Percentiles rank a stretch among this genome's conserved stretches.
Evolutionary conservation across 2,888 invertebrate species (phyloP).

Genomic region (Amphimallon solstitiale): DNA sequence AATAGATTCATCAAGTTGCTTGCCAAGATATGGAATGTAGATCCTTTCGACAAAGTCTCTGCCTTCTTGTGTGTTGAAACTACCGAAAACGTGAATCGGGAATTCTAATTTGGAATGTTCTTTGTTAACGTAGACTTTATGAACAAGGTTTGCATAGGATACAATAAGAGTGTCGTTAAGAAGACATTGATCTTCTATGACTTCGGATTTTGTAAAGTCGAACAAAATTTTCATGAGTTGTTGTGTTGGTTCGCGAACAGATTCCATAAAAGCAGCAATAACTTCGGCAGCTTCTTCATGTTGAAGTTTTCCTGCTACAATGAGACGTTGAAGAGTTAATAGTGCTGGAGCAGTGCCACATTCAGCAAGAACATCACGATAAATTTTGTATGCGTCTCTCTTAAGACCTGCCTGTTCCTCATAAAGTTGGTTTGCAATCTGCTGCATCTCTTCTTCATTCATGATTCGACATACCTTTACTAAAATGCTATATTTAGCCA

Average conservation of each 20-base stretch:
- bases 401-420: slow-evolving; percentile 53
- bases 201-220: slow-evolving; percentile 63
- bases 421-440: slow-evolving; percentile 67
- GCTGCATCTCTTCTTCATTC: slow-evolving; percentile 69
- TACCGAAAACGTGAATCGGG: slow-evolving; percentile 74
- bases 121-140: slow-evolving; percentile 70
- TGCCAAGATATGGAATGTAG: slow-evolving; percentile 70
- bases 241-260: slow-evolving; percentile 71
- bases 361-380: slow-evolving; percentile 73
- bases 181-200: slow-evolving; percentile 65
- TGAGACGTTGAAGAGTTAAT: slow-evolving; percentile 70
- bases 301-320: slow-evolving; percentile 61
- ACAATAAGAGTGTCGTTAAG: slow-evolving; percentile 71
- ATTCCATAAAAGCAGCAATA: slow-evolving; percentile 66
- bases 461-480: slow-evolving; percentile 70
- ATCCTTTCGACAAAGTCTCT: slow-evolving; percentile 65
- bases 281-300: slow-evolving; percentile 71
- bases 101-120: slow-evolving; percentile 69
- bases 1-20: slow-evolving; percentile 68
- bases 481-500: slow-evolving; percentile 72
- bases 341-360: slow-evolving; percentile 78
- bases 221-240: slow-evolving; percentile 72
- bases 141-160: slow-evolving; percentile 69
- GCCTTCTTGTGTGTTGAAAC: slow-evolving; percentile 66
- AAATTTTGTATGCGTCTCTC: slow-evolving; percentile 70